These are phyloP conservation scores for Oxyteleia sp. DNA, from an alignment of 2,888 invertebrate species.

Conservation along the genomic window DNA sequence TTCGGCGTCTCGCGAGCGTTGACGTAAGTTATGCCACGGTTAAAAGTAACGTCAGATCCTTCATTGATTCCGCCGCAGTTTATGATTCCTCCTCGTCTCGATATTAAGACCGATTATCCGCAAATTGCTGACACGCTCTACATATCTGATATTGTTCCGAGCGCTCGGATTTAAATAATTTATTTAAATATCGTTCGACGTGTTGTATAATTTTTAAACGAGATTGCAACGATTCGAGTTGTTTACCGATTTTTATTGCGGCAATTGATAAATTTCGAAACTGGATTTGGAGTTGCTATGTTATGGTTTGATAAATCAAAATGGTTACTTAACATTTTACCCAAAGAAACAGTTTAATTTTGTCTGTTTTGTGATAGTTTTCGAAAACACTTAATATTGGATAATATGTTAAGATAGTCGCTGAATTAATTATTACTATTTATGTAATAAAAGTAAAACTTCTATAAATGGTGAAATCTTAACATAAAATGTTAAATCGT, in stretches of 20 bases:
- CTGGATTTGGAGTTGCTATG: no score
- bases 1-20: constrained; percentile 57
- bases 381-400: no score
- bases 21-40: constrained; percentile 69
- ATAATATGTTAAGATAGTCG: no score
- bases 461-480: no score
- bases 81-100: constrained; percentile 43
- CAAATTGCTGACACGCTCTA: constrained; percentile 47
- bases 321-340: no score
- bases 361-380: no score
- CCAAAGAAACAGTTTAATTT: no score
- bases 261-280: not conserved
- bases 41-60: constrained; percentile 60
- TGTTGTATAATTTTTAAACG: not conserved
- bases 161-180: constrained; percentile 9
- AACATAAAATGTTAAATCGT: no score
- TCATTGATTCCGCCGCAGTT: constrained; percentile 53
- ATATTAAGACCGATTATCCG: constrained; percentile 43
- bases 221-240: not conserved
- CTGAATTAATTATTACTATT: no score
- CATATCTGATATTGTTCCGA: constrained; percentile 25
- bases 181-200: not conserved
- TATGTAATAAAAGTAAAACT: no score
- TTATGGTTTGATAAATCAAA: no score
- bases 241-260: not conserved